These are phyloP conservation scores for Thera britannica DNA, from an alignment of 2,888 invertebrate species.

Conservation along the genomic window DNA sequence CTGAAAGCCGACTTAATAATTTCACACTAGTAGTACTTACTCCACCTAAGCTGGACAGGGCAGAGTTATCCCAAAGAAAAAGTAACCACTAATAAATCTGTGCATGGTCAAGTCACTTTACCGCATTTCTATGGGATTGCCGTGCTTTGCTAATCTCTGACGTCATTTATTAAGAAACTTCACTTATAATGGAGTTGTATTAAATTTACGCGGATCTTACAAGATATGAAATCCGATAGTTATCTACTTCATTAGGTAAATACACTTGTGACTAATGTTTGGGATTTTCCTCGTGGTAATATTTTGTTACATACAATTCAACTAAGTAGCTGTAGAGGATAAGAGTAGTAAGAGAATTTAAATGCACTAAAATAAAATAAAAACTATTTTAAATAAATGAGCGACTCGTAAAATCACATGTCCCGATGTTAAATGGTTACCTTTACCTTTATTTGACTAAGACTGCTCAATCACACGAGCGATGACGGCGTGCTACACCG, in stretches of 20 bases:
- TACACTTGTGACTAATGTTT: slow-evolving; percentile 3
- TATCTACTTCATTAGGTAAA: background rate
- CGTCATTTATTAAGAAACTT: slow-evolving; percentile 24
- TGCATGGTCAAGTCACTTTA: slow-evolving; percentile 13
- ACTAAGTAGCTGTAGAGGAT: background rate
- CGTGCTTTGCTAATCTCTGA: slow-evolving; percentile 11
- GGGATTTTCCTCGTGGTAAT: slow-evolving; percentile 3
- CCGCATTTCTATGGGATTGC: background rate
- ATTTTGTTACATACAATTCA: slow-evolving; percentile 1
- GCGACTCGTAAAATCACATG: too few species aligned
- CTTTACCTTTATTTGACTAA: background rate
- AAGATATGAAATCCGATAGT: slow-evolving; percentile 10
- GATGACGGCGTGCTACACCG: too few species aligned
- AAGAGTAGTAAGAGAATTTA: background rate
- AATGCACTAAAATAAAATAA: background rate
- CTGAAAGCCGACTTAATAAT: too few species aligned
- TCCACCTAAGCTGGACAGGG: too few species aligned
- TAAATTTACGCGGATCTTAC: background rate
- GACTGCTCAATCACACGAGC: background rate
- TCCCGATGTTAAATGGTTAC: too few species aligned
- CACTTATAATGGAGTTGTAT: background rate
- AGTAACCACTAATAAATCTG: slow-evolving; percentile 6
- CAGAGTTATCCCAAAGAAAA: too few species aligned
- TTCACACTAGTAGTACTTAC: too few species aligned
- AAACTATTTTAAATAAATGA: too few species aligned